phyloP scores from a whole-genome alignment of 2,113 vertebrate genomes.

The Pitta sordida region DNA sequence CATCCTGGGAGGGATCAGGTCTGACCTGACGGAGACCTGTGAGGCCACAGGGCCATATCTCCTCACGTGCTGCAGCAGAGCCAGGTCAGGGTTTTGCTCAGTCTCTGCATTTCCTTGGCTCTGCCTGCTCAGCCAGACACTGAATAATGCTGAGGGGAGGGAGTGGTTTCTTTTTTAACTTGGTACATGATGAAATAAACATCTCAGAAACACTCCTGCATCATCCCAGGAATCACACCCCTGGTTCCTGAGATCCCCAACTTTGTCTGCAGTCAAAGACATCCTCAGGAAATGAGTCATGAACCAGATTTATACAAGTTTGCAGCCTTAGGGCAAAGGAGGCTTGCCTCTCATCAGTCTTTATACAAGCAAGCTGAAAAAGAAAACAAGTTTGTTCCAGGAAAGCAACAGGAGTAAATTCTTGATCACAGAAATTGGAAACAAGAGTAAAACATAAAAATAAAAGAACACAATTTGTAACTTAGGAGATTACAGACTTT shows the following conservation, averaged over 20 bases:
- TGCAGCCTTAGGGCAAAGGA: constrained; percentile 21
- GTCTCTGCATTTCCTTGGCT: not conserved
- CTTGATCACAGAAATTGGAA: constrained; percentile 12
- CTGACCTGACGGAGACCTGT: not conserved
- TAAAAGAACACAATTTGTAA: not conserved
- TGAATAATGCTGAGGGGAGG: not conserved
- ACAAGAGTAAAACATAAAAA: constrained; percentile 1
- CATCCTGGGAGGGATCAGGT: not conserved
- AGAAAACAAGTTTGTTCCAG: constrained; percentile 30
- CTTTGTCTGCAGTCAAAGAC: not conserved
- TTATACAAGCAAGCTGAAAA: constrained; percentile 37
- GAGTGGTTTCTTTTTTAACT: not conserved
- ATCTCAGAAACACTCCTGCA: not conserved
- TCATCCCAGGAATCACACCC: not conserved
- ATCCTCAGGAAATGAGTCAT: constrained; percentile 41
- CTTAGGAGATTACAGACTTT: not conserved
- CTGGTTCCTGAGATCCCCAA: not conserved
- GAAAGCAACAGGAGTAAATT: constrained; percentile 15
- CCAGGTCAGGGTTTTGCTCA: not conserved
- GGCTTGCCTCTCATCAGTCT: constrained; percentile 15
- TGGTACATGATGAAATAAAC: not conserved
- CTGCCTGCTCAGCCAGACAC: not conserved
- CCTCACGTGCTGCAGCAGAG: not conserved
- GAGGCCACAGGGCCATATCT: not conserved
- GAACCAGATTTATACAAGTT: constrained; percentile 27